Base-by-base conservation (phyloP, 2,888 invertebrate genomes). In the Hylaea fasciaria region DNA sequence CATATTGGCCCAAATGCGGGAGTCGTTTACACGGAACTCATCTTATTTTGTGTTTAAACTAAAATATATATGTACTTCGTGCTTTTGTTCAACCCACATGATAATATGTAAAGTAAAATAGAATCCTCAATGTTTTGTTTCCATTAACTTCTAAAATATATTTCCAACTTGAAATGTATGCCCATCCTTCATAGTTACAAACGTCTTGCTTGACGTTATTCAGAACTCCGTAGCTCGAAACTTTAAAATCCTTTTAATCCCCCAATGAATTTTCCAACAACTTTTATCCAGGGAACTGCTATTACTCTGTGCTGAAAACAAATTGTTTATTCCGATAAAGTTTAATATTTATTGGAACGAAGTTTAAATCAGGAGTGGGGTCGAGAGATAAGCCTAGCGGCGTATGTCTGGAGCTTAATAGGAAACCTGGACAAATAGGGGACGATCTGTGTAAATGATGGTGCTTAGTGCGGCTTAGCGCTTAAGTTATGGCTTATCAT, bases 261-360 rank as follows among this genome's bases (percentile, higher is more conserved):
- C 22, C 29, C 56, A 56, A 56, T 52, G 55, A 61, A 61, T 51
- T 55, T 56, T 48, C 55, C 39, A 48, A 52, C 50, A 45, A 44
- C 37, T 45, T 43, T 44, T 32, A 45, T 52, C 52, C 46, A 43
- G 28, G 17, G 29, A 53, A 52, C 56, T 45, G 37, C 39, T 53
- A 56, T 57, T 57, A 62, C 52, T 53, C 44, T 53, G 44, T 50
- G 32, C 49, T 7, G 47, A 57, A 53, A 47, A 57, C 60, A 69
- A 69, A 67, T 69, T 67, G 64, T 65, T 67, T 65, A 65, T 62
- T 67, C 57, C 65, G 52, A 59, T 63, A 48, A 58, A 58, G 44
- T 69, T 67, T 66, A 64, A 65, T 71, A 67, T 65, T 68, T 66
- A 68, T 68, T 57, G 65, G 44, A 43, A 41, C 22, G 37, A 53